Evolutionary conservation across 2,113 vertebrate genomes (phyloP).

Genomic region (Xyliphius kryptos): DNA sequence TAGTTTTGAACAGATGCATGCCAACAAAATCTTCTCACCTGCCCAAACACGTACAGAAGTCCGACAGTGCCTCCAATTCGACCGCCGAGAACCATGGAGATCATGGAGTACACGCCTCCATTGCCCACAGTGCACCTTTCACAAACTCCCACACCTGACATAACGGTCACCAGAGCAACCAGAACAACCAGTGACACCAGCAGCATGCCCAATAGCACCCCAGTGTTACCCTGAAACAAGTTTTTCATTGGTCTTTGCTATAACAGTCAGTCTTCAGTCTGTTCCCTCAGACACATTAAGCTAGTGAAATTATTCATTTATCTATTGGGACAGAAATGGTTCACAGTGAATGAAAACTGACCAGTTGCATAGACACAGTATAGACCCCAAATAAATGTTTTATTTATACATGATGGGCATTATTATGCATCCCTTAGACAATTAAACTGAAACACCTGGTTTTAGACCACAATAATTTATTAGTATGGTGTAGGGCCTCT

Average conservation of each 20-base stretch:
- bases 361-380: too few relatives aligned
- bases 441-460: too few relatives aligned
- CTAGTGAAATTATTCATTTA: neutral
- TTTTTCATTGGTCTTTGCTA: too few relatives aligned
- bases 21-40: slow-evolving; percentile 62
- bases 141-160: slow-evolving; percentile 86
- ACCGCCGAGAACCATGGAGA: slow-evolving; percentile 84
- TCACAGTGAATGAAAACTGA: too few relatives aligned
- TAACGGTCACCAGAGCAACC: slow-evolving; percentile 84
- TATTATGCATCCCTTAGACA: too few relatives aligned
- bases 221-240: slow-evolving; percentile 89
- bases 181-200: slow-evolving; percentile 84
- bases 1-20: neutral
- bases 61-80: slow-evolving; percentile 81
- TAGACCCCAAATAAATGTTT: too few relatives aligned
- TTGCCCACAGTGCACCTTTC: slow-evolving; percentile 74
- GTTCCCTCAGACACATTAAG: slow-evolving; percentile 12
- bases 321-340: too few relatives aligned
- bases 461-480: too few relatives aligned
- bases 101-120: slow-evolving; percentile 93
- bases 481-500: too few relatives aligned
- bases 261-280: slow-evolving; percentile 15
- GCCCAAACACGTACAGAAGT: slow-evolving; percentile 93
- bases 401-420: too few relatives aligned
- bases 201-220: slow-evolving; percentile 80